These are phyloP conservation scores for Alces alces DNA, from an alignment of 2,113 vertebrate species.

Conservation along the genomic window DNA sequence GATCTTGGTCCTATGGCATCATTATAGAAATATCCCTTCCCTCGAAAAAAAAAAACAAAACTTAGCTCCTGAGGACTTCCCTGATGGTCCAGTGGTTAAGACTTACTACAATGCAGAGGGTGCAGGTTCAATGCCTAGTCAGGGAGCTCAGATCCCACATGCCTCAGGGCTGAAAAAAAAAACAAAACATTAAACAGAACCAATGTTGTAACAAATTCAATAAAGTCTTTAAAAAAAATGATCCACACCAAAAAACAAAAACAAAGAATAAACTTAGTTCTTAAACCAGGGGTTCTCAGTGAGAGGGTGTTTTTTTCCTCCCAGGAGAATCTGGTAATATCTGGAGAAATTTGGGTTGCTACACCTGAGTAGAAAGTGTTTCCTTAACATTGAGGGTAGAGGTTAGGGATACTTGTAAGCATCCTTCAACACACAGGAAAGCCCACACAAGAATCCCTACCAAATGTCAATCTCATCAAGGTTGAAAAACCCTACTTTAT, in stretches of 20 bases:
- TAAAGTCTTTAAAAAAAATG: not conserved
- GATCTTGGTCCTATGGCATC: no score
- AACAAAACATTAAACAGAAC: not conserved
- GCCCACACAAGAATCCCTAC: not conserved
- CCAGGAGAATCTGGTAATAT: not conserved
- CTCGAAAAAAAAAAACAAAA: not conserved
- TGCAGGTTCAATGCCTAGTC: not conserved
- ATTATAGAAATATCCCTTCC: not conserved
- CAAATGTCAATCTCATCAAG: not conserved
- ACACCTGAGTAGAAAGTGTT: not conserved
- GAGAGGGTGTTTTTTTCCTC: no score
- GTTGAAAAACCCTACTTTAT: not conserved
- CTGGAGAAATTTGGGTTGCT: not conserved
- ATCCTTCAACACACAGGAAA: not conserved
- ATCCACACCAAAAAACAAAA: not conserved
- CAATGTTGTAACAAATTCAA: not conserved
- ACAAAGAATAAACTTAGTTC: not conserved
- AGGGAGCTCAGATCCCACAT: not conserved
- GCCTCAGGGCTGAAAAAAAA: not conserved
- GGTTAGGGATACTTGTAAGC: not conserved
- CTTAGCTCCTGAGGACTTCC: not conserved
- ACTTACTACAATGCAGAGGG: not conserved
- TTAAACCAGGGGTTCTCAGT: not conserved
- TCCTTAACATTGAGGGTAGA: not conserved
- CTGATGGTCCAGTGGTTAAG: not conserved